Evolutionary conservation across 2,113 vertebrate genomes (phyloP).

Genomic region (Neotragus moschatus): DNA sequence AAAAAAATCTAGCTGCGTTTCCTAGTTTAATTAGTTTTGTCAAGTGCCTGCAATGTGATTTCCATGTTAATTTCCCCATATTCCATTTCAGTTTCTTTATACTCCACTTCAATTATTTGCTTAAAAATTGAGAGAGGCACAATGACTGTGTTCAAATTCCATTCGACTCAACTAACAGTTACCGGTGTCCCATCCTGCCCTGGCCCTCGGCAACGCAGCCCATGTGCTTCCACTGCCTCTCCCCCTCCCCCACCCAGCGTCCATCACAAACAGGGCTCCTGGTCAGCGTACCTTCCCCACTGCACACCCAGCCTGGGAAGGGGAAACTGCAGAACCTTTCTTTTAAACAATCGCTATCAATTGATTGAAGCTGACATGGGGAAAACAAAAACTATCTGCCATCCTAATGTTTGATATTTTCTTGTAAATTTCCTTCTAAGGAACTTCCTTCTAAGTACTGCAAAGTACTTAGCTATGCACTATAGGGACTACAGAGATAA

Average conservation of each 20-base stretch:
- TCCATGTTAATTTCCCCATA: constrained; percentile 60
- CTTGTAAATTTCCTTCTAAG: background rate
- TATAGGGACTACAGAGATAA: background rate
- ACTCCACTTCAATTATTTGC: constrained; percentile 72
- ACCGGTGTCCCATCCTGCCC: background rate
- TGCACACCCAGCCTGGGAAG: background rate
- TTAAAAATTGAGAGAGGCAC: constrained; percentile 70
- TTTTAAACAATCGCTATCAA: background rate
- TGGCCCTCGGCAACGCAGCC: background rate
- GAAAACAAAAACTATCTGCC: background rate
- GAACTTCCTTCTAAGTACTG: too few species aligned
- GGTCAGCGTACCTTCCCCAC: background rate
- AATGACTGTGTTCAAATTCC: constrained; percentile 62
- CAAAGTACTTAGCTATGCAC: background rate
- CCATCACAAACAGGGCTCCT: background rate
- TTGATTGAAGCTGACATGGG: background rate
- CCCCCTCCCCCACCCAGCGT: rapidly evolving
- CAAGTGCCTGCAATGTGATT: constrained; percentile 65
- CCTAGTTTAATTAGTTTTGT: constrained; percentile 71
- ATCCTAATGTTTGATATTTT: background rate
- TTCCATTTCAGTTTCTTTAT: constrained; percentile 73
- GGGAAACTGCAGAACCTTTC: background rate
- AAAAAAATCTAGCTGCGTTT: constrained; percentile 52
- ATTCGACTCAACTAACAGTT: constrained; percentile 60
- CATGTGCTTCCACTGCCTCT: background rate